Percentiles rank a stretch among this genome's conserved stretches.
phyloP scores from a whole-genome alignment of 1,140 invertebrate genomes.

The Maniola jurtina region DNA sequence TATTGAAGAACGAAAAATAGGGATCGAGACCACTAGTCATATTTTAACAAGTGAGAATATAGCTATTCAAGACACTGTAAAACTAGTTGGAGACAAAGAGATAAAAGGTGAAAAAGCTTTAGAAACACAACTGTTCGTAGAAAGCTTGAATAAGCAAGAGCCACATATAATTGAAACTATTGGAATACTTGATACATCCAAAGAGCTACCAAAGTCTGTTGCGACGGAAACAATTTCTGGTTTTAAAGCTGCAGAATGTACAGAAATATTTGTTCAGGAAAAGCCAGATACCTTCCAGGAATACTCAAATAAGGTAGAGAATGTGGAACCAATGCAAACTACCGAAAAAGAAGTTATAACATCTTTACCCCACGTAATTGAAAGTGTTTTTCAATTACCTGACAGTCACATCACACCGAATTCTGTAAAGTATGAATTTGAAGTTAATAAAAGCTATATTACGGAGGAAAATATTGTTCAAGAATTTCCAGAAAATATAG shows the following conservation, averaged over 20 bases:
- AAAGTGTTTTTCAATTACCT: slow-evolving; percentile 40
- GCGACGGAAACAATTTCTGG: slow-evolving; percentile 28
- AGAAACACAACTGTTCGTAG: slow-evolving; percentile 35
- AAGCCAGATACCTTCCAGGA: slow-evolving; percentile 33
- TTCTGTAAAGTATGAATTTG: slow-evolving; percentile 34
- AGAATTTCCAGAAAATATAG: slow-evolving; percentile 41
- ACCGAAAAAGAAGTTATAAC: slow-evolving; percentile 33
- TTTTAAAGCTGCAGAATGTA: slow-evolving; percentile 26
- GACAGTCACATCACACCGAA: slow-evolving; percentile 31
- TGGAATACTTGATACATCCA: background rate
- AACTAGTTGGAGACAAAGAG: slow-evolving; percentile 24
- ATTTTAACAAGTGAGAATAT: slow-evolving; percentile 62
- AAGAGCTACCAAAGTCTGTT: slow-evolving; percentile 11
- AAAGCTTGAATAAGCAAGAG: slow-evolving; percentile 43
- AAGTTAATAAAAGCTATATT: slow-evolving; percentile 50
- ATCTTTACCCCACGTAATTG: slow-evolving; percentile 46
- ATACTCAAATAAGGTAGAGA: slow-evolving; percentile 37
- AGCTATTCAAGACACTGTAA: slow-evolving; percentile 45
- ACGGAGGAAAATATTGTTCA: slow-evolving; percentile 35
- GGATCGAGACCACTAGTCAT: slow-evolving; percentile 51
- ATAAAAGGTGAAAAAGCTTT: slow-evolving; percentile 37
- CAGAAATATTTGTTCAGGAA: slow-evolving; percentile 36
- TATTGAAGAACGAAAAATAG: slow-evolving; percentile 45
- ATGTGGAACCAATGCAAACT: slow-evolving; percentile 32
- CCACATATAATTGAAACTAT: slow-evolving; percentile 46